Conservation (phyloP, 2,888 invertebrate species). For the Cremastinae sp. region DNA sequence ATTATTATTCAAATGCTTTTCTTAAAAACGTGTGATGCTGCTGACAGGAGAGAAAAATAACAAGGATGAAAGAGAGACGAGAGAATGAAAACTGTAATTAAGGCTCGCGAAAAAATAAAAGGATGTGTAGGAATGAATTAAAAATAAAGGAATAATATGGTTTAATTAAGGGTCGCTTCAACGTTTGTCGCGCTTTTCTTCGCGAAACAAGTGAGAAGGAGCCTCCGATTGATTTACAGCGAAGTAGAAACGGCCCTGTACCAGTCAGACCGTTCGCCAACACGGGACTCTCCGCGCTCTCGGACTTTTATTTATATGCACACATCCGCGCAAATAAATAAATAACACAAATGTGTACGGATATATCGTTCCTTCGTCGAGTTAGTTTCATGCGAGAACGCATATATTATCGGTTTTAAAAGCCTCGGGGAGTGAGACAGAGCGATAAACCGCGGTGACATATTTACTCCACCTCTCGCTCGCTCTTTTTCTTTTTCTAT, state of each 20-base stretch:
- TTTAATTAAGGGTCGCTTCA: constrained; percentile 71
- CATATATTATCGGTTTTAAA: constrained; percentile 65
- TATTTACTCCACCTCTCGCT: constrained; percentile 62
- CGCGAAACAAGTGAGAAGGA: constrained; percentile 19
- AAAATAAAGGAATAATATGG: constrained; percentile 68
- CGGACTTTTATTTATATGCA: constrained; percentile 4
- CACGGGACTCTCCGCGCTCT: constrained; percentile 12
- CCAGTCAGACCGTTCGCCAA: constrained; percentile 36
- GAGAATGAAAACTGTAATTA: background rate
- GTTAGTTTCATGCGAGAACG: constrained; percentile 65
- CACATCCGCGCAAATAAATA: constrained; percentile 26
- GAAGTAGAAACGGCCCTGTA: constrained; percentile 41
- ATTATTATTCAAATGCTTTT: no score
- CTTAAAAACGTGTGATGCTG: no score
- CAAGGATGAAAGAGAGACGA: background rate
- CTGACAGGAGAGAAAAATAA: no score
- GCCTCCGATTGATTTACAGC: constrained; percentile 48
- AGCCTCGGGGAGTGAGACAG: constrained; percentile 27
- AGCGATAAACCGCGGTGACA: constrained; percentile 71
- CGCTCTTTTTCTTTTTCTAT: background rate
- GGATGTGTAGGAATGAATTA: no score
- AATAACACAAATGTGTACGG: constrained; percentile 23
- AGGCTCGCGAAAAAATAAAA: constrained; percentile 2
- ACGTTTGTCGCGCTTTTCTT: constrained; percentile 55
- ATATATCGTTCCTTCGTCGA: constrained; percentile 53